These are phyloP conservation scores for Frankliniella intonsa DNA, from an alignment of 2,888 invertebrate genomes.

Conservation along the genomic window DNA sequence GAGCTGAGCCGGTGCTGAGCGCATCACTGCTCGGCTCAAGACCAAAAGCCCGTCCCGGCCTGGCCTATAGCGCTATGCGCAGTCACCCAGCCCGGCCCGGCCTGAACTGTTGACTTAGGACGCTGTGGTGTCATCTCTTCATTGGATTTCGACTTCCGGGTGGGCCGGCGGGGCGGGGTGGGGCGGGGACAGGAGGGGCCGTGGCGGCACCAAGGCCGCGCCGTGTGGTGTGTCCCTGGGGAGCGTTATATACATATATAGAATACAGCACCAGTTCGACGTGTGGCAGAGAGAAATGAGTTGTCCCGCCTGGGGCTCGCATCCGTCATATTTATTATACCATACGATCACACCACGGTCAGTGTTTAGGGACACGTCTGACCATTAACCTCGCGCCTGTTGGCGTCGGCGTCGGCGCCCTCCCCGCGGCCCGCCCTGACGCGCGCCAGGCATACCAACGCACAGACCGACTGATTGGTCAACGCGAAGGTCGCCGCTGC, in stretches of 20 bases:
- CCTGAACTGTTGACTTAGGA: not conserved
- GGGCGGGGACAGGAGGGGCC: not conserved
- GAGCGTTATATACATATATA: too few species aligned
- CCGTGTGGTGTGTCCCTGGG: not conserved
- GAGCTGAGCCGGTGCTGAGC: too few species aligned
- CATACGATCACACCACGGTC: too few species aligned
- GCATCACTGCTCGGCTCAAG: too few species aligned
- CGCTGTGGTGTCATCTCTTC: not conserved
- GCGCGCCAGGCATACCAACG: not conserved
- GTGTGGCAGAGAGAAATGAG: not conserved
- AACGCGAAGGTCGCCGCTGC: not conserved
- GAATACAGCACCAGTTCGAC: too few species aligned
- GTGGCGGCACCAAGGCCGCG: not conserved
- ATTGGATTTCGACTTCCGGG: not conserved
- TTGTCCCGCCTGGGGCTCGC: not conserved
- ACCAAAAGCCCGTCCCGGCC: too few species aligned
- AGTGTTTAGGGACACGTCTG: too few species aligned
- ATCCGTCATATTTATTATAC: not conserved
- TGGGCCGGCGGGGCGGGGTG: not conserved
- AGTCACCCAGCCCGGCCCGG: not conserved
- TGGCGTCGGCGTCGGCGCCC: too few species aligned
- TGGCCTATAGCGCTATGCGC: not conserved
- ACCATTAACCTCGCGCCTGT: too few species aligned
- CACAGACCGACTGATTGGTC: not conserved
- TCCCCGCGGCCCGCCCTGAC: not conserved